Conservation (phyloP, 2,888 invertebrate genomes). For the Cantharis rustica region DNA sequence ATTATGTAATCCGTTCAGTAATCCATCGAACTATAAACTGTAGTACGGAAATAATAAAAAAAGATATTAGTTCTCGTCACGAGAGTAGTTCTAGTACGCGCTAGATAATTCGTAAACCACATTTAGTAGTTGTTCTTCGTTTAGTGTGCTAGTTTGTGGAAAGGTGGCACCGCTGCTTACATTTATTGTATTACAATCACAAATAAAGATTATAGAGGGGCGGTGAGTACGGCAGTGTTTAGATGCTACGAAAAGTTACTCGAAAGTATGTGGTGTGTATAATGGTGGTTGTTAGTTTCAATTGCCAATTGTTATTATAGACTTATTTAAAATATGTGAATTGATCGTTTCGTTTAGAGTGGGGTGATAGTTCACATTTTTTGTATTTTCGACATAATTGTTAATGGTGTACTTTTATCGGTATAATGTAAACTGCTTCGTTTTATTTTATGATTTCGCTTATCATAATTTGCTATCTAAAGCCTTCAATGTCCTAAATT, state of each 20-base stretch:
- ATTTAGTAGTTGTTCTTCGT: not conserved
- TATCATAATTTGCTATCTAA: not conserved
- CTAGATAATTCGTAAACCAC: not conserved
- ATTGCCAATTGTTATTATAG: not conserved
- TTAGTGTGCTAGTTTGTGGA: not conserved
- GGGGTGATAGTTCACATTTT: not conserved
- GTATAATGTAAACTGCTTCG: constrained; percentile 14
- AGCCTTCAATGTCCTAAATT: constrained; percentile 1
- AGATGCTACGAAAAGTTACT: constrained; percentile 8
- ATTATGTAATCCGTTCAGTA: not conserved
- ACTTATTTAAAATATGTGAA: not conserved
- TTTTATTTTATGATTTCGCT: constrained; percentile 2
- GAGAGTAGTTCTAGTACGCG: not conserved
- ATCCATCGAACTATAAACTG: not conserved
- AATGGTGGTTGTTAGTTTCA: constrained; percentile 11
- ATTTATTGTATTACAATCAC: not conserved
- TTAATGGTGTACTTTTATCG: constrained; percentile 14
- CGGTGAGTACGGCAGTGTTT: constrained; percentile 10
- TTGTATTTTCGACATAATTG: not conserved
- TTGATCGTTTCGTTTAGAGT: not conserved
- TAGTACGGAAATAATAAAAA: not conserved
- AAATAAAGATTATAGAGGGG: constrained; percentile 13
- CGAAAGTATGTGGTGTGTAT: constrained; percentile 4
- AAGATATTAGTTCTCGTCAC: not conserved
- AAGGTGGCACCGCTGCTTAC: not conserved